A percentile compares a stretch with the other conserved stretches of the same genome.
These are phyloP conservation scores for Malthinus flaveolus DNA, from an alignment of 2,888 invertebrate species.

Conservation along the genomic window DNA sequence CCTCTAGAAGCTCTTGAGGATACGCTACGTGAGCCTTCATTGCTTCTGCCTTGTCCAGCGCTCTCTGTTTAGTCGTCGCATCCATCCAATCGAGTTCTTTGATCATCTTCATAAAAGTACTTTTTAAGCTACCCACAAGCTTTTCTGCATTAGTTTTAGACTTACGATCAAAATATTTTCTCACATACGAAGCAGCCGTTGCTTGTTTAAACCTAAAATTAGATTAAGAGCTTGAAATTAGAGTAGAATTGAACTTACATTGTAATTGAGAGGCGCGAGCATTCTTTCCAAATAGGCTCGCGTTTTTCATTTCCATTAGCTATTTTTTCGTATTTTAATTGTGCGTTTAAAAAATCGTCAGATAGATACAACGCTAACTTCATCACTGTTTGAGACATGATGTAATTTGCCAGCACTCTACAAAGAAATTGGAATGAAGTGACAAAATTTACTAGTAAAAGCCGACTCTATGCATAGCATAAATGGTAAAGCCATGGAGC, in stretches of 20 bases:
- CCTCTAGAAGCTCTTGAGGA: slow-evolving; percentile 37
- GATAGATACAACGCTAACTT: slow-evolving; percentile 38
- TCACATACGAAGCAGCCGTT: slow-evolving; percentile 72
- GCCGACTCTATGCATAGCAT: too few relatives aligned
- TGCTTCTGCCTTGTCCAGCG: slow-evolving; percentile 32
- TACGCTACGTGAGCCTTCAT: slow-evolving; percentile 35
- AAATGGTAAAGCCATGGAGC: neutral
- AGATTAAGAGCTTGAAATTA: neutral
- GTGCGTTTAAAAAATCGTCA: slow-evolving; percentile 13
- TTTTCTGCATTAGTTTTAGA: slow-evolving; percentile 21
- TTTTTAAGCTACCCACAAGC: slow-evolving; percentile 31
- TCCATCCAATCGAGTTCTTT: slow-evolving; percentile 27
- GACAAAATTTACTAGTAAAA: too few relatives aligned
- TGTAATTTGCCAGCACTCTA: slow-evolving; percentile 58
- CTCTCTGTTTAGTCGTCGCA: slow-evolving; percentile 29
- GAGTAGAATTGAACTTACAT: neutral
- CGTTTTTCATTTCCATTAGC: slow-evolving; percentile 14
- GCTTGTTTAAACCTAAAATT: slow-evolving; percentile 1
- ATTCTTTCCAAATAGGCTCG: slow-evolving; percentile 13
- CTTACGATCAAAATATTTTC: slow-evolving; percentile 53
- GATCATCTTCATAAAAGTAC: slow-evolving; percentile 31
- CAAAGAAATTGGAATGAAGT: slow-evolving; percentile 15
- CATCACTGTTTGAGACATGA: slow-evolving; percentile 57
- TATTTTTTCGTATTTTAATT: slow-evolving; percentile 14
- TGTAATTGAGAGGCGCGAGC: neutral